phyloP scores from a whole-genome alignment of 2,113 vertebrate genomes.

The Promerops cafer region DNA sequence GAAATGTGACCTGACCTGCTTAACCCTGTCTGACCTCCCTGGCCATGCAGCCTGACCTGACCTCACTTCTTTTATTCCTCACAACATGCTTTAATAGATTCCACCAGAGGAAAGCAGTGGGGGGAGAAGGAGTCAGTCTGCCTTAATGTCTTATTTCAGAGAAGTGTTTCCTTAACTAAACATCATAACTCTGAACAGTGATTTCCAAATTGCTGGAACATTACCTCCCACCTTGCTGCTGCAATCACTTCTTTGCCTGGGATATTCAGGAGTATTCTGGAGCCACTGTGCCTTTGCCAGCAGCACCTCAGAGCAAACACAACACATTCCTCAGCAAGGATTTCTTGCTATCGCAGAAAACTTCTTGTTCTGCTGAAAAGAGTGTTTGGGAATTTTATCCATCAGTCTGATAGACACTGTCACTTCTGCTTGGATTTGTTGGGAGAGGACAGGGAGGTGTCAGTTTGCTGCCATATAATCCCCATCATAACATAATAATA shows the following conservation, averaged over 20 bases:
- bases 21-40: slow-evolving; percentile 61
- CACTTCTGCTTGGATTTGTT: background rate
- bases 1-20: slow-evolving; percentile 59
- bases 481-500: background rate
- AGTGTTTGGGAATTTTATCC: background rate
- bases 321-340: background rate
- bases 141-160: slow-evolving; percentile 35
- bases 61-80: slow-evolving; percentile 34
- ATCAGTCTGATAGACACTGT: background rate
- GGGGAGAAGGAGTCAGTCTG: background rate
- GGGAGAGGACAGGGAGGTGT: background rate
- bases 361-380: background rate
- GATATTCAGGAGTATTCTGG: background rate
- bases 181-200: background rate
- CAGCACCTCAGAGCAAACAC: background rate
- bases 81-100: slow-evolving; percentile 22
- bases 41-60: background rate
- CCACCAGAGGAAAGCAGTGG: background rate
- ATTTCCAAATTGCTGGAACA: slow-evolving; percentile 48
- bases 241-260: background rate
- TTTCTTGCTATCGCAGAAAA: background rate
- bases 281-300: background rate
- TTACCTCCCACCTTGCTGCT: slow-evolving; percentile 18
- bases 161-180: slow-evolving; percentile 35
- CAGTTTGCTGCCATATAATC: background rate